A percentile compares a stretch with the other conserved stretches of the same genome.
phyloP scores from a whole-genome alignment of 92 coral and sea anemone species.

The Bergia sp. region DNA sequence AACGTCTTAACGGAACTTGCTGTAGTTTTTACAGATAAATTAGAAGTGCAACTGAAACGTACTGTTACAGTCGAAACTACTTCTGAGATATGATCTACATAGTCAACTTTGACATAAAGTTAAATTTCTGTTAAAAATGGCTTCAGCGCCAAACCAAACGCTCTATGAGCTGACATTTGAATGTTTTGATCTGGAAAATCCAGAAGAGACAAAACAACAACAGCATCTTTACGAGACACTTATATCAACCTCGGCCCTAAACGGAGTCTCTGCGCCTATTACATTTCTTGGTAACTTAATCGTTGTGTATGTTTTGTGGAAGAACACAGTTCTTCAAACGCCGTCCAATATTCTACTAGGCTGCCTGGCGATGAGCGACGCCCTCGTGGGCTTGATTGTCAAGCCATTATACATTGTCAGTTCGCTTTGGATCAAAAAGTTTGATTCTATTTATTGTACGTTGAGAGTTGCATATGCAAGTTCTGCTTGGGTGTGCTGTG shows the following conservation, averaged over 20 bases:
- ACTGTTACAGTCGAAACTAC: neutral
- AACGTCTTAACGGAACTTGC: neutral
- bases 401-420: constrained; percentile 6
- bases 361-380: constrained; percentile 28
- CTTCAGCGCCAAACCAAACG: constrained; percentile 2
- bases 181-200: constrained; percentile 36
- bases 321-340: constrained; percentile 23
- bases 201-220: neutral
- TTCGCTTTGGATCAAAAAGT: constrained; percentile 15
- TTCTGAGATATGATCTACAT: neutral
- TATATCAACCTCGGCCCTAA: constrained; percentile 3
- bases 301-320: constrained; percentile 21
- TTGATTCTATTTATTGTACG: neutral
- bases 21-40: neutral
- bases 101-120: neutral
- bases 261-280: constrained; percentile 15
- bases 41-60: neutral
- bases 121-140: neutral
- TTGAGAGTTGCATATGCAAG: constrained; percentile 18
- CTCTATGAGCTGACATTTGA: neutral
- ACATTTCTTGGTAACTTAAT: constrained; percentile 21
- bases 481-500: constrained; percentile 31
- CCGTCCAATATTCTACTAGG: constrained; percentile 19
- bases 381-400: constrained; percentile 26
- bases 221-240: constrained; percentile 5